Evolutionary conservation across 2,888 invertebrate genomes (phyloP), one percentile per base, ranked within the genome.

Genomic region (Brenthis daphne): DNA sequence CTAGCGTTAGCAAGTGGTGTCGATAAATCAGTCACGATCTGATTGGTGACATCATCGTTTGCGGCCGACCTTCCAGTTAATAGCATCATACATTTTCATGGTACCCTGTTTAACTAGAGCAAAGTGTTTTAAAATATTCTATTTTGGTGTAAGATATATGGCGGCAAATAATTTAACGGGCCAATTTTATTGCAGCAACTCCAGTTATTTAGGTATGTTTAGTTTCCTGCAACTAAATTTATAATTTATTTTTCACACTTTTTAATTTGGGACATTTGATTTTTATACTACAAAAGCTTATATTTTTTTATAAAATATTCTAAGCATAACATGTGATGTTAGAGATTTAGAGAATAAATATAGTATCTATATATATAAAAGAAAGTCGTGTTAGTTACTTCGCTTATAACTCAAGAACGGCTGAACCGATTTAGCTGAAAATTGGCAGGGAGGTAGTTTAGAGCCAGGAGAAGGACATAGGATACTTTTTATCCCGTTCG

Each of bases 21-120:
- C 85, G 77, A 89, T 89, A 89, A 87, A 89, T 89, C 86, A 85
- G 83, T 77, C 77, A 75, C 79, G 77, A 80, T 82, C 82, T 82
- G 85, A 86, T 87, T 82, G 87, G 87, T 91, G 90, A 91, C 89
- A 90, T 90, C 90, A 90, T 77, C 86, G 85, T 83, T 84, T 85
- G 80, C 76, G 76, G 72, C 75, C 80, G 89, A 84, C 88, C 89
- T 89, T 89, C 86, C 80, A 80, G 77, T 82, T 88, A 88, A 89
- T 88, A 81, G 85, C 83, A 82, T 80, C 83, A 83, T 85, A 83
- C 83, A 81, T 85, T 83, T 83, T 82, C 83, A 86, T 84, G 80
- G 82, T 80, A 84, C 82, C 79, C 80, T 75, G 78, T 75, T 71
- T 74, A 80, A 80, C 78, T 85, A 80, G 81, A 82, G 81, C 85